Conservation (phyloP, 2,797 vertebrate genomes). For the Pterois miles region DNA sequence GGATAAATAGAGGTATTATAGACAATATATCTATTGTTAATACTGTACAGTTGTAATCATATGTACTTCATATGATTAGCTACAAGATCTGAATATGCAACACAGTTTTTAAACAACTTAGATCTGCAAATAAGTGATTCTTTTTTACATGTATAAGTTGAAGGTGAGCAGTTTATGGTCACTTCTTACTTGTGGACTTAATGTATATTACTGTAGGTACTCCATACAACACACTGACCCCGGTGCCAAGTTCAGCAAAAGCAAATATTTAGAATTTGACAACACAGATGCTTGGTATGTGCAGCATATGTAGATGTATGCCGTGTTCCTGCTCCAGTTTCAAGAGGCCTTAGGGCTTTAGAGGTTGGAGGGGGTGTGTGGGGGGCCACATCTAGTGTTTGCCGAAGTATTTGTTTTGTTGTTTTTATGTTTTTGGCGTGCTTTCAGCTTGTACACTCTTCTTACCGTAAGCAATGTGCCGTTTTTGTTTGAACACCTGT, state of each 20-base stretch:
- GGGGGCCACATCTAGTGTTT: slow-evolving; percentile 39
- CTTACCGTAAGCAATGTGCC: slow-evolving; percentile 72
- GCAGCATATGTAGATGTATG: slow-evolving; percentile 50
- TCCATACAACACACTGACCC: slow-evolving; percentile 16
- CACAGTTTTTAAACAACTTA: neutral
- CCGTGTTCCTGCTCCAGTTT: slow-evolving; percentile 47
- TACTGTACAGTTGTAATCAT: neutral
- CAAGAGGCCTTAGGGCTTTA: slow-evolving; percentile 41
- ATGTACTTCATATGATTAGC: neutral
- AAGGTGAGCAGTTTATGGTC: neutral
- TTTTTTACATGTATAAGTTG: neutral
- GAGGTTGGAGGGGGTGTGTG: neutral
- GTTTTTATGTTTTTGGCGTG: slow-evolving; percentile 75
- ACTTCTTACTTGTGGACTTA: neutral
- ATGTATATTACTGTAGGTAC: neutral
- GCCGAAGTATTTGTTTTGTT: slow-evolving; percentile 77
- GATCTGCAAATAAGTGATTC: neutral
- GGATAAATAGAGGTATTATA: neutral
- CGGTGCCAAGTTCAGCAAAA: slow-evolving; percentile 64
- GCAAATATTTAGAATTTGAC: slow-evolving; percentile 73
- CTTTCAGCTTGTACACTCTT: slow-evolving; percentile 66
- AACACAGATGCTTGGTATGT: slow-evolving; percentile 65
- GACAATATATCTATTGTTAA: neutral
- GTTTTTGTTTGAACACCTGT: slow-evolving; percentile 88
- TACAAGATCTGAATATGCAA: neutral